Base-by-base conservation (phyloP, 2,888 invertebrate species). In the Sympetrum striolatum region DNA sequence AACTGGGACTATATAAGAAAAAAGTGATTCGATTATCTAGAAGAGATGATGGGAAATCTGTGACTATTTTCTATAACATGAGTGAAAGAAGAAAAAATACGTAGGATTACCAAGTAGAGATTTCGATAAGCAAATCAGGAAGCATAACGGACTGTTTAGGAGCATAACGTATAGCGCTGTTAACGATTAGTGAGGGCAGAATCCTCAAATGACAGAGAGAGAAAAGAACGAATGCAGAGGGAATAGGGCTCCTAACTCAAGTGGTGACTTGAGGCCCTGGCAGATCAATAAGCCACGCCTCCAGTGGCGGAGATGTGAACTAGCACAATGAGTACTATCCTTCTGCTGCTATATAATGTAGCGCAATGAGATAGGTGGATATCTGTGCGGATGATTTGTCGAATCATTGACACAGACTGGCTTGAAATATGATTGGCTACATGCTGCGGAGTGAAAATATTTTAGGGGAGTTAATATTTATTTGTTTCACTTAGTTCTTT, bases 241-340 rank as follows among this genome's bases (percentile, higher is more conserved):
- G 64, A 25, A 64, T 48, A 48, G 81, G 82, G 31, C 53, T 82
- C 82, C 82, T 31, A 58, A 82, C 82, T 82, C 82, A 82, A 82
- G 82, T 82, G 86, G 60, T 60, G 86, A 86, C 86, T 86, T 86
- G 86, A 86, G 86, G 86, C 60, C 86, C 86, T 18, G 82, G 82
- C 82, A 58, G 86, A 86, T 86, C 86, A 60, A 86, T 86, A 86
- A 58, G 86, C 86, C 86, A 86, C 86, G 86, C 86, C 86, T 86
- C 86, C 64, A 35, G 86, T 86, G 86, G 86, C 60, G 86, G 86
- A 64, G 86, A 86, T n/a, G 86, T 22, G 86, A 86, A 86, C 86
- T 86, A 86, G 60, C 86, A 86, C 86, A 86, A 86, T 64, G 60
- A 86, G 82, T 31, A 44, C 81, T 44, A 25, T 81, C 81, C 82